Evolutionary conservation across 2,888 invertebrate genomes (phyloP).

Genomic region (Nowickia ferox): DNA sequence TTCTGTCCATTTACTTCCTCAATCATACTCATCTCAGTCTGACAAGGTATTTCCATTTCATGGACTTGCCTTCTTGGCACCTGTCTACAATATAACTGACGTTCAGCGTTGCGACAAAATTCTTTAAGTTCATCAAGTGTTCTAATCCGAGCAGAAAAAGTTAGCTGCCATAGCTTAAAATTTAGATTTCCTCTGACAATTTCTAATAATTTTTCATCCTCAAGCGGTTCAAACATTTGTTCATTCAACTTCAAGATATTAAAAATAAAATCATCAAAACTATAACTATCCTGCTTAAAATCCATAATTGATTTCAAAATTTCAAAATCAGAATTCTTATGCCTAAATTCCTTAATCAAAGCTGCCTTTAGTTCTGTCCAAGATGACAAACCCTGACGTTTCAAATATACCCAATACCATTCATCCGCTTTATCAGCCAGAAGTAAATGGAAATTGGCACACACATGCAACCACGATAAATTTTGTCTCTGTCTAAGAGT

Average conservation of each 20-base stretch:
- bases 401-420: neutral
- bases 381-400: neutral
- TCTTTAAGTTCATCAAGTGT: too few relatives aligned
- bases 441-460: neutral
- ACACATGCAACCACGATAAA: neutral
- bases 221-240: slow-evolving; percentile 2
- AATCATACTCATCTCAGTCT: too few relatives aligned
- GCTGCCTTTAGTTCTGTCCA: slow-evolving; percentile 1
- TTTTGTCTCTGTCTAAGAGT: neutral
- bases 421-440: neutral
- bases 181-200: neutral
- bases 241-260: slow-evolving; percentile 2
- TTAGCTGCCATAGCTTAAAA: too few relatives aligned
- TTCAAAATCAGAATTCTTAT: slow-evolving; percentile 13
- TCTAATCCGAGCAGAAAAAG: too few relatives aligned
- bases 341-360: neutral
- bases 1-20: too few relatives aligned
- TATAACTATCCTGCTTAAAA: neutral
- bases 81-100: too few relatives aligned
- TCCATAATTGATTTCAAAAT: neutral
- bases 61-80: too few relatives aligned
- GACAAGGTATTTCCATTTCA: too few relatives aligned
- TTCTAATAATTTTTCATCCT: slow-evolving; percentile 8
- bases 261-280: slow-evolving; percentile 15
- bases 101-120: too few relatives aligned